Evolutionary conservation across 2,797 vertebrate genomes (phyloP).

Genomic region (Melanotaenia parkinsoni): DNA sequence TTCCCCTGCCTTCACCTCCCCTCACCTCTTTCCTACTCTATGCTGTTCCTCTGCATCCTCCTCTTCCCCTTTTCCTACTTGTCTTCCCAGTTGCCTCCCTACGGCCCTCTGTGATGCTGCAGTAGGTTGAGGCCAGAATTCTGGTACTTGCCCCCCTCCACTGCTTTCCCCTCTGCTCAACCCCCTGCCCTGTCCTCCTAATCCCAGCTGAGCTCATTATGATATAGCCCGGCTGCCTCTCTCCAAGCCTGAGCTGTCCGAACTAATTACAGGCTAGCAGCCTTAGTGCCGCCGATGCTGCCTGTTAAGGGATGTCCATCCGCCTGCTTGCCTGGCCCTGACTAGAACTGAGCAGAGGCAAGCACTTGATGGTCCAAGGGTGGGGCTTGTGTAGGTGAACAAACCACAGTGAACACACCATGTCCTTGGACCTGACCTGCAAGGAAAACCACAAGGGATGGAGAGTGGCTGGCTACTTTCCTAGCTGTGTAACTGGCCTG

Average conservation of each 20-base stretch:
- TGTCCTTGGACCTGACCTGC: slow-evolving; percentile 94
- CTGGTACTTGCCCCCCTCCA: slow-evolving; percentile 73
- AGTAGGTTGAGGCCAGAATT: slow-evolving; percentile 79
- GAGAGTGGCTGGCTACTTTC: slow-evolving; percentile 84
- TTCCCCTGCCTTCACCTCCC: slow-evolving; percentile 78
- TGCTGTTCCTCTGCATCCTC: slow-evolving; percentile 51
- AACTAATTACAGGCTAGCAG: slow-evolving; percentile 99
- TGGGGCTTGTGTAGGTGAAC: slow-evolving; percentile 55
- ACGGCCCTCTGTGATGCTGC: slow-evolving; percentile 72
- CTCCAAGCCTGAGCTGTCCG: slow-evolving; percentile 98
- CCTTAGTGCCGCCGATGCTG: slow-evolving; percentile 82
- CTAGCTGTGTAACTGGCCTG: slow-evolving; percentile 84
- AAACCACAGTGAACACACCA: slow-evolving; percentile 71
- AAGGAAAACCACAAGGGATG: slow-evolving; percentile 87
- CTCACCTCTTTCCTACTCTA: slow-evolving; percentile 65
- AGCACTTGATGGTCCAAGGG: slow-evolving; percentile 41
- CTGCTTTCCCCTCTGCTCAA: slow-evolving; percentile 86
- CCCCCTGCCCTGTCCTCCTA: slow-evolving; percentile 99
- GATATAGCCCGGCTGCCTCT: slow-evolving; percentile 99
- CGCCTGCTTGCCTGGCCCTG: slow-evolving; percentile 69
- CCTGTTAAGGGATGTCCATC: slow-evolving; percentile 96
- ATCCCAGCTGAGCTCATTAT: slow-evolving; percentile 99
- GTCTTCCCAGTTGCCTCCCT: slow-evolving; percentile 75
- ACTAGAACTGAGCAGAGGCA: slow-evolving; percentile 67
- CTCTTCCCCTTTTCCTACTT: slow-evolving; percentile 65